phyloP scores from a whole-genome alignment of 2,888 invertebrate species.

The Halocaridina rubra region DNA sequence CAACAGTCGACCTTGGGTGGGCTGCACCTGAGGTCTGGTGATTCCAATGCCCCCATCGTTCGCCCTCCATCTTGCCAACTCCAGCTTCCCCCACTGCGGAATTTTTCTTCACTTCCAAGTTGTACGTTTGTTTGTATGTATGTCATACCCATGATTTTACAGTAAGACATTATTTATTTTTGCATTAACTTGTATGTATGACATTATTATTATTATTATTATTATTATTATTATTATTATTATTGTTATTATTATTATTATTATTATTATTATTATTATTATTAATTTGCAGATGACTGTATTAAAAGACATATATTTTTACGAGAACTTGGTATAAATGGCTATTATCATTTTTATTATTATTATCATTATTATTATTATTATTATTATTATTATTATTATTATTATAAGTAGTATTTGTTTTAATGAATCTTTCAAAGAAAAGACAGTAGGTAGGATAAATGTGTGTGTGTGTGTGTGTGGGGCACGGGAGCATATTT shows the following conservation, averaged over 20 bases:
- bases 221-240: too few species aligned
- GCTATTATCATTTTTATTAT: not conserved
- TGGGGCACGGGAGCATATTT: not conserved
- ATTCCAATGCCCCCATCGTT: constrained; percentile 16
- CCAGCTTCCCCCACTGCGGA: constrained; percentile 3
- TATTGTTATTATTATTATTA: too few species aligned
- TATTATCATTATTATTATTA: not conserved
- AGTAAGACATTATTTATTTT: not conserved
- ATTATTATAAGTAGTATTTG: too few species aligned
- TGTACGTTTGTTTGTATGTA: too few species aligned
- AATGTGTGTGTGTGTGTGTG: not conserved
- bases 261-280: too few species aligned
- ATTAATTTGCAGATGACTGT: too few species aligned
- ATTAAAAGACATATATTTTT: too few species aligned
- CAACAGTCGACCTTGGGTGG: constrained; percentile 22
- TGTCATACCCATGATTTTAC: not conserved
- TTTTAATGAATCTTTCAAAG: too few species aligned
- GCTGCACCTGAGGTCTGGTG: constrained; percentile 24
- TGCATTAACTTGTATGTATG: too few species aligned
- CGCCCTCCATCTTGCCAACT: not conserved
- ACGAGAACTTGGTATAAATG: too few species aligned
- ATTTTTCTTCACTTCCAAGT: not conserved
- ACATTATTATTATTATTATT: too few species aligned
- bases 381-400: not conserved
- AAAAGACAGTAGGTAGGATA: not conserved